These are phyloP conservation scores for Adela reaumurella DNA, from an alignment of 2,888 invertebrate genomes.

Conservation along the genomic window DNA sequence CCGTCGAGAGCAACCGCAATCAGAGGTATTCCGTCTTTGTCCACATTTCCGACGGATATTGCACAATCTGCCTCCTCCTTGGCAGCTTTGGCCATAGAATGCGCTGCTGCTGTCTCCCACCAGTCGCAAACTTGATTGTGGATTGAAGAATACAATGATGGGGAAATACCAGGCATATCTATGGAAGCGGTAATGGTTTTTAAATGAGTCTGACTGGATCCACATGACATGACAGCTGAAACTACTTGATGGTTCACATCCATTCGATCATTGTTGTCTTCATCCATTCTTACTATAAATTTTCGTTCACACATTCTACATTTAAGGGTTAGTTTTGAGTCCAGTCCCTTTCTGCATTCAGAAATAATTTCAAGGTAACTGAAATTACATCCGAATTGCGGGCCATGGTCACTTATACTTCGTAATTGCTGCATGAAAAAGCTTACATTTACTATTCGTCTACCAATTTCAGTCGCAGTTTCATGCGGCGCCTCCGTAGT, in stretches of 20 bases:
- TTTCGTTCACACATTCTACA: conserved; percentile 4
- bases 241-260: conserved; percentile 4
- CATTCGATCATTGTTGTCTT: background rate
- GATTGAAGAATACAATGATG: conserved; percentile 1
- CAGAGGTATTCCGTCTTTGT: conserved; percentile 6
- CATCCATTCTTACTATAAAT: background rate
- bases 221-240: conserved; percentile 3
- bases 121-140: conserved; percentile 6
- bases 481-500: too few relatives aligned
- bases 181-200: conserved; percentile 3
- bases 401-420: conserved; percentile 3
- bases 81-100: conserved; percentile 4
- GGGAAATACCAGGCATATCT: conserved; percentile 1
- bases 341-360: conserved; percentile 3
- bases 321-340: conserved; percentile 6
- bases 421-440: background rate
- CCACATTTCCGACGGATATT: conserved; percentile 4
- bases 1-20: conserved; percentile 5
- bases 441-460: background rate
- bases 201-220: conserved; percentile 3
- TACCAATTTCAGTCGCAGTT: too few relatives aligned
- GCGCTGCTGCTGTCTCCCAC: conserved; percentile 7
- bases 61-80: conserved; percentile 6
- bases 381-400: conserved; percentile 4
- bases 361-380: conserved; percentile 4